Conservation (phyloP, 1,140 invertebrate genomes). For the Caenorhabditis tropicalis region DNA sequence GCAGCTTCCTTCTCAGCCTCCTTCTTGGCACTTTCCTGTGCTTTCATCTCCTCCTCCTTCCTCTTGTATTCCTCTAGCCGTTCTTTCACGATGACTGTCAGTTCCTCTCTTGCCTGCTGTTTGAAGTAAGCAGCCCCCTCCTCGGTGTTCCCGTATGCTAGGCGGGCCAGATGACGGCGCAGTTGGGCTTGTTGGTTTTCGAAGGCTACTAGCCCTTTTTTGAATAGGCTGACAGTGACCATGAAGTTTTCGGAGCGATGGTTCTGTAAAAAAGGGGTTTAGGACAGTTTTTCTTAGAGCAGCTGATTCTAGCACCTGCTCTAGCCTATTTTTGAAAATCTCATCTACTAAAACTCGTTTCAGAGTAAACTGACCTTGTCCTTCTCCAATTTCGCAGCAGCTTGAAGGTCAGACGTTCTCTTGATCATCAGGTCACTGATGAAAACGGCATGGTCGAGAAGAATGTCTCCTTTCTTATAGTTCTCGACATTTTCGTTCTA, state of each 20-base stretch:
- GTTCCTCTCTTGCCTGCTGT: background rate
- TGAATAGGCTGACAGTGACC: background rate
- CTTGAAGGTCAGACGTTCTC: background rate
- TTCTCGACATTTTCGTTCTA: background rate
- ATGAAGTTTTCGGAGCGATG: background rate
- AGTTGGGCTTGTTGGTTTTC: background rate
- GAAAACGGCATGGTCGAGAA: background rate
- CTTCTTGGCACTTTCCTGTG: background rate
- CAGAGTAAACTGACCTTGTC: background rate
- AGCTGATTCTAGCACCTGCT: background rate
- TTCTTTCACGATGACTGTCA: background rate
- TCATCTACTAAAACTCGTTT: background rate
- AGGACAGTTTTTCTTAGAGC: background rate
- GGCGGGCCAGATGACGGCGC: background rate
- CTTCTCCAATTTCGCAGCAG: background rate
- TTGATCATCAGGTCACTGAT: background rate
- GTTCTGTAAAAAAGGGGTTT: background rate
- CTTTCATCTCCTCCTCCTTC: background rate
- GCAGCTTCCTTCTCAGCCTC: background rate
- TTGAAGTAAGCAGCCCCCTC: background rate
- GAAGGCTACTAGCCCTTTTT: background rate
- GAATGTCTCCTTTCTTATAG: background rate
- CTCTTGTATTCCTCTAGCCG: background rate
- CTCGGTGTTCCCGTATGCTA: background rate
- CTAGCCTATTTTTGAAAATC: too few relatives aligned